Evolutionary conservation across 2,797 vertebrate genomes (phyloP), one percentile per base, ranked within the genome.

Genomic region (Chiloscyllium punctatum): DNA sequence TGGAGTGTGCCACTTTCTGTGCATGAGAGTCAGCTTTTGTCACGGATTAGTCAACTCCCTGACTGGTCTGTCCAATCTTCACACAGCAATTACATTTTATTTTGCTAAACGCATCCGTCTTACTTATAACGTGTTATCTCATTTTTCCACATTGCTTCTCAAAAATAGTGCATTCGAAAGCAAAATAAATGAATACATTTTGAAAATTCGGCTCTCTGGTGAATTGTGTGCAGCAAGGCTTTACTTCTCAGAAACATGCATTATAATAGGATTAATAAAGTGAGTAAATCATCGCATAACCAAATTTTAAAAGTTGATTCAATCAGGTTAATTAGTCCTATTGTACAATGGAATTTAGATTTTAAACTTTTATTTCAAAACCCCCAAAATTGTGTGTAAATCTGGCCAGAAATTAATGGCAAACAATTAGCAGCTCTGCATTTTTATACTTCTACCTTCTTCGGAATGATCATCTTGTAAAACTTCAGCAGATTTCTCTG

Each of bases 401-500:
- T 94, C 69, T 7, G 42, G 16, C 25, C 94, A 33, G 42, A 53
- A 77, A 77, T 74, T 53, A 74, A 94, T 23, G 27, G 21, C 1
- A 74, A 94, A 74, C 1, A 2, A 30, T 94, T 30, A 94, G 51
- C 16, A 72, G 51, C 72, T 30, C 69, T 69, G 23, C 23, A 6
- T 42, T 84, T 84, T 48, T 23, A 42, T 68, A 92, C 8, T 69
- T 68, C 62, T 92, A 92, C 90, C 90, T 92, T 92, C 90, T 57
- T 95, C 71, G 77, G 48, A 94, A 94, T 53, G 9, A 33, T 7
- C 71, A 53, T 53, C 94, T 74, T 33, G 71, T 27, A 95, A 95
- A n/a, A 77, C 27, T 30, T 77, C 94, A 72, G n/a, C 94, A 74
- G 25, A 53, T 53, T 95, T 53, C 25, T 95, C 94, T 95, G 94